Percentiles rank a stretch among this genome's conserved stretches.
phyloP scores from a whole-genome alignment of 2,888 invertebrate genomes.

The Xestia sexstrigata region DNA sequence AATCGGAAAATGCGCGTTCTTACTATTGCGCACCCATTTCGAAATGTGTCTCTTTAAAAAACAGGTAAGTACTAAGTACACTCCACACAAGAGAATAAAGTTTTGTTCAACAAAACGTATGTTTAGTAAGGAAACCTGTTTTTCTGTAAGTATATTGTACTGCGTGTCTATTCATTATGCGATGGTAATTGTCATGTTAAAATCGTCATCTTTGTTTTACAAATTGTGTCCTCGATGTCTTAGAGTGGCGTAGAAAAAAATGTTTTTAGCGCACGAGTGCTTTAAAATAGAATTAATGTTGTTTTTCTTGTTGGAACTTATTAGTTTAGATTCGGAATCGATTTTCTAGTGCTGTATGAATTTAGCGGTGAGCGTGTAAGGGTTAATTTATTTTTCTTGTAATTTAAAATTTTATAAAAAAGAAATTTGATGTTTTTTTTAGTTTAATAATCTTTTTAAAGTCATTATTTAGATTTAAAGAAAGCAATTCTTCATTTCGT shows the following conservation, averaged over 20 bases:
- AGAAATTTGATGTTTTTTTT: not conserved
- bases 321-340: not conserved
- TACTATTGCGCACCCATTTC: conserved; percentile 47
- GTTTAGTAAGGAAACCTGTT: conserved; percentile 85
- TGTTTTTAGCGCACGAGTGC: conserved; percentile 59
- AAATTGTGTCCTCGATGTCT: conserved; percentile 83
- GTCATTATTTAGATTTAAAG: not conserved
- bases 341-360: not conserved
- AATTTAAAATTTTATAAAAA: not conserved
- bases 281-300: conserved; percentile 48
- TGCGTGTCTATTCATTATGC: conserved; percentile 82
- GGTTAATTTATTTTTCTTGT: no score
- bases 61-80: conserved; percentile 31
- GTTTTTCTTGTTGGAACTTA: conserved; percentile 6
- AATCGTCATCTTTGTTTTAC: conserved; percentile 87
- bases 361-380: conserved; percentile 10
- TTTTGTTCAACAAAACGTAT: conserved; percentile 74
- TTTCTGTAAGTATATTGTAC: conserved; percentile 85
- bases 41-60: conserved; percentile 56
- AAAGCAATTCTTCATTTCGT: not conserved
- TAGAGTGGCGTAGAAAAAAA: conserved; percentile 64
- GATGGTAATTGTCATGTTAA: conserved; percentile 86
- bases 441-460: not conserved
- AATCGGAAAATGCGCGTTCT: conserved; percentile 15
- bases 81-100: conserved; percentile 65